A percentile compares a stretch with the other conserved stretches of the same genome.
Conservation (phyloP, 1,140 invertebrate species). For the Wasmannia auropunctata region DNA sequence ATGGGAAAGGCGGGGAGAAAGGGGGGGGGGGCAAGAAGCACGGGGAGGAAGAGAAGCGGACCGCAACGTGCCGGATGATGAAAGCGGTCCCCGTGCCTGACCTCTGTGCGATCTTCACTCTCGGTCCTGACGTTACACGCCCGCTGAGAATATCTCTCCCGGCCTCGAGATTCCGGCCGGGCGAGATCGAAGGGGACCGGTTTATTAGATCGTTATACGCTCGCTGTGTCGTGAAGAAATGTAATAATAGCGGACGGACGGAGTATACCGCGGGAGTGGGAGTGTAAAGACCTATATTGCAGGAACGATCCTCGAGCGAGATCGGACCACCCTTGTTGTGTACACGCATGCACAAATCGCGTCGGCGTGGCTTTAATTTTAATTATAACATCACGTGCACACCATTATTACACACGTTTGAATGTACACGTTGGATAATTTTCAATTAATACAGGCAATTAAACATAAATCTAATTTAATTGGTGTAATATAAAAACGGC, state of each 20-base stretch:
- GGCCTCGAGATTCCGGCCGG: constrained; percentile 28
- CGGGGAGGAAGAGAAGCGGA: constrained; percentile 43
- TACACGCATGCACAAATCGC: background rate
- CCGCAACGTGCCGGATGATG: constrained; percentile 68
- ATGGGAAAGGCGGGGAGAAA: constrained; percentile 37
- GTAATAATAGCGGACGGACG: constrained; percentile 48
- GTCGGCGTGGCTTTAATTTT: background rate
- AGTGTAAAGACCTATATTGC: constrained; percentile 17
- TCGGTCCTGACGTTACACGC: constrained; percentile 52
- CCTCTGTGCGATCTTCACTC: constrained; percentile 78
- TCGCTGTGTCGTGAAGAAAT: constrained; percentile 45
- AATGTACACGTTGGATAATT: background rate
- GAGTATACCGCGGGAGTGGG: constrained; percentile 12
- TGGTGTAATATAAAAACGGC: background rate
- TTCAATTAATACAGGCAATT: background rate
- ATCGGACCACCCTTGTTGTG: background rate
- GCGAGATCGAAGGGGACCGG: constrained; percentile 53
- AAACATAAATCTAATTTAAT: background rate
- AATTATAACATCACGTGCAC: background rate
- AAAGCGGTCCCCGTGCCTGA: constrained; percentile 73
- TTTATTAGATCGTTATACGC: constrained; percentile 57
- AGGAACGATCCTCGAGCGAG: constrained; percentile 16
- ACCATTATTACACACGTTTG: background rate
- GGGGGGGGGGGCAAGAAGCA: constrained; percentile 13
- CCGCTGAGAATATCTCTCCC: constrained; percentile 40